These are phyloP conservation scores for Catamblyrhynchus diadema DNA, from an alignment of 2,797 vertebrate species.

Conservation along the genomic window DNA sequence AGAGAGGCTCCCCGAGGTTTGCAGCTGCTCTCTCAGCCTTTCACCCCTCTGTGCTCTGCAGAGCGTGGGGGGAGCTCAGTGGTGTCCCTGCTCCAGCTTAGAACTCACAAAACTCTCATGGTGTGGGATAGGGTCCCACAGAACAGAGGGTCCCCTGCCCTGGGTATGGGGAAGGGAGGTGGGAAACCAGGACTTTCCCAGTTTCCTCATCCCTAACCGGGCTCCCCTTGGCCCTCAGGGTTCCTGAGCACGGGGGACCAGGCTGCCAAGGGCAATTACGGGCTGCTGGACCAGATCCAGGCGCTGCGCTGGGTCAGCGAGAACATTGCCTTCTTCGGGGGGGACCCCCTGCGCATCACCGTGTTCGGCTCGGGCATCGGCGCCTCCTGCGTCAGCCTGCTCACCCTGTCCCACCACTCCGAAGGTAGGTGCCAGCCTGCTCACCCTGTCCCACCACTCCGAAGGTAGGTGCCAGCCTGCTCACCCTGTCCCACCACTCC, in stretches of 20 bases:
- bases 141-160: not conserved
- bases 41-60: not conserved
- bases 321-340: conserved; percentile 98
- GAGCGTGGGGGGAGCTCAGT: not conserved
- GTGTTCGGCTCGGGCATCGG: conserved; percentile 98
- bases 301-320: conserved; percentile 97
- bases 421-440: conserved; percentile 84
- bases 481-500: conserved; percentile 95
- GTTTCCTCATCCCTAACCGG: conserved; percentile 1
- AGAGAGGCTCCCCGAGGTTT: not conserved
- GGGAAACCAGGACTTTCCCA: not conserved
- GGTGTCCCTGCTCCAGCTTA: not conserved
- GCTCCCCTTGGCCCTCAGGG: conserved; percentile 75
- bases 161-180: not conserved
- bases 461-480: conserved; percentile 85
- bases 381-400: conserved; percentile 96
- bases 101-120: not conserved
- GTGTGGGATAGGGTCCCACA: not conserved
- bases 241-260: conserved; percentile 98
- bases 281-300: conserved; percentile 97
- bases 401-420: conserved; percentile 96
- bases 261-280: conserved; percentile 98
- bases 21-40: not conserved
- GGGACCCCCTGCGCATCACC: conserved; percentile 94
- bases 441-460: conserved; percentile 17